Evolutionary conservation across 2,113 vertebrate species (phyloP), one percentile per base, ranked within the genome.

Genomic region (Corapipo altera): DNA sequence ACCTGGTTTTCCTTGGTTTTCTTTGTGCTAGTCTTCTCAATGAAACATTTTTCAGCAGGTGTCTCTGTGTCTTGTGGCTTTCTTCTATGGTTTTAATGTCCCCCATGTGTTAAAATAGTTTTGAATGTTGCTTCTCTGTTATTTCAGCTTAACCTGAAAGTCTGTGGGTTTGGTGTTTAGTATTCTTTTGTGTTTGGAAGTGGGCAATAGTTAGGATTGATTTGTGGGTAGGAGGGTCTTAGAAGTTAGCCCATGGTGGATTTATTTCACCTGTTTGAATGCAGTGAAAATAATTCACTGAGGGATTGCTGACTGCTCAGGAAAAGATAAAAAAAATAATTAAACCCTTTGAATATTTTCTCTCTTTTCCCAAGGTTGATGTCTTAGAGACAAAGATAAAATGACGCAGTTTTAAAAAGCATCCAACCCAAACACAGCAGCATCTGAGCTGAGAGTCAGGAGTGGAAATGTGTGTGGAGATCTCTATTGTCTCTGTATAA

Each of bases 201-300:
- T 37, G 44, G 52, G 54, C 55, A 66, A 28, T 28, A 65, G 12
- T 82, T 69, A 30, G 65, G 66, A 73, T 89, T 91, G 91, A 84
- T 87, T 61, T 89, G 66, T 70, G 73, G 57, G 28, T 79, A 41
- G 80, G 57, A 91, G 39, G 55, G 75, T 81, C 57, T 59, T 64
- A 66, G 69, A 48, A 91, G 69, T 87, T 92, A 87, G 70, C 44
- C 18, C 0, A 0, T 48, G 73, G 33, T 75, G 39, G 73, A 87
- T 96, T 96, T 96, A 88, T 91, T 93, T 92, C 91, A 35, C 26
- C 61, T 23, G 12, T 77, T 76, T 59, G n/a, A 81, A 77, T 57
- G 8, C 76, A 72, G 23, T 59, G 44, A 78, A 75, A 87, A 61
- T 94, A 92, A 89, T 89, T 91, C 70, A 72, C 41, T 21, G 43